Evolutionary conservation across 2,888 invertebrate genomes (phyloP).

Genomic region (Pardosa pseudoannulata): DNA sequence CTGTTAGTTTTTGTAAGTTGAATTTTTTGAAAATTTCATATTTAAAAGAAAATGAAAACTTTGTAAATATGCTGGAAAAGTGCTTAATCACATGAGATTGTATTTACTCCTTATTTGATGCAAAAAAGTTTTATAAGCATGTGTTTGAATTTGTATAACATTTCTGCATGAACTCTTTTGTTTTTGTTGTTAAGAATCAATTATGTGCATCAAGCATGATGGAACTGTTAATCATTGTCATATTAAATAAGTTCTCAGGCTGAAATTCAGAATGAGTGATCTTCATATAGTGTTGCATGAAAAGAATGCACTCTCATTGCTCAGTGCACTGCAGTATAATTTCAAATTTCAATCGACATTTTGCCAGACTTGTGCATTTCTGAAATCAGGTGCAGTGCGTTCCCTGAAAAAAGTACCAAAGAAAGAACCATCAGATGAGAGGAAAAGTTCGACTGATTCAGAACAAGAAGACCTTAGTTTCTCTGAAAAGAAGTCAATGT

Average conservation of each 20-base stretch:
- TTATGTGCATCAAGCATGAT: background rate
- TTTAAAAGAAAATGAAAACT: no score
- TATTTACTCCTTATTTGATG: background rate
- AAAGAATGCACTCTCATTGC: conserved; percentile 3
- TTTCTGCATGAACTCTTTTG: conserved; percentile 2
- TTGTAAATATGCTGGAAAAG: no score
- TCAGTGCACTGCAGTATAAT: conserved; percentile 2
- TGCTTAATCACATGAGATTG: no score
- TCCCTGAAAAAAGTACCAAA: conserved; percentile 42
- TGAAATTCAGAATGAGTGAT: background rate
- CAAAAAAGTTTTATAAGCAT: background rate
- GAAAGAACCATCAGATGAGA: conserved; percentile 32
- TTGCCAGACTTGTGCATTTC: conserved; percentile 16
- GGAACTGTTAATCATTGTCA: background rate
- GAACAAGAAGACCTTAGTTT: conserved; percentile 69
- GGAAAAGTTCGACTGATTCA: conserved; percentile 54
- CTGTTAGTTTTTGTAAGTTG: no score
- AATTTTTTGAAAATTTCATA: no score
- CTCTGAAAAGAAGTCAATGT: conserved; percentile 70
- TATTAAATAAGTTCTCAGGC: background rate
- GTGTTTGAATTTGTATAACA: background rate
- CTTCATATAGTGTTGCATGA: conserved; percentile 10
- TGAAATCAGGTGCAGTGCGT: conserved; percentile 61
- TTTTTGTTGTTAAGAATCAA: background rate
- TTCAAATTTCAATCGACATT: background rate